Conservation (phyloP, 2,113 vertebrate species). For the Melanotaenia duboulayi region DNA sequence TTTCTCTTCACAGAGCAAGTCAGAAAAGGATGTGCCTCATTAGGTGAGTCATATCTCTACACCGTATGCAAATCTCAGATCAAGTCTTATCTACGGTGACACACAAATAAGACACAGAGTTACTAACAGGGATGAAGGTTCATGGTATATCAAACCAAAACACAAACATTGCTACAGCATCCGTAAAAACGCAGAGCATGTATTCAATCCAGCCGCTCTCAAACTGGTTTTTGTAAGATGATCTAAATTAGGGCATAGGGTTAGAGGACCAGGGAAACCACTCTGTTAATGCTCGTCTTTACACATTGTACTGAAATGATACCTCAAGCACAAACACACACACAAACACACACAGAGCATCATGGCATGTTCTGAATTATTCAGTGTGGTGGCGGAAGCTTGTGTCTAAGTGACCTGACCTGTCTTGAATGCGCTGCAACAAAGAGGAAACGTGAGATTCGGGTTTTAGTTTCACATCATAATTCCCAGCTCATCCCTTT, state of each 20-base stretch:
- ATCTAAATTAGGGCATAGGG: constrained; percentile 47
- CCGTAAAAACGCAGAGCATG: constrained; percentile 24
- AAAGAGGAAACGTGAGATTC: constrained; percentile 52
- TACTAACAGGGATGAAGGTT: constrained; percentile 3
- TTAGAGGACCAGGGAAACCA: constrained; percentile 52
- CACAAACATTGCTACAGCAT: constrained; percentile 15
- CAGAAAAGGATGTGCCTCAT: constrained; percentile 16
- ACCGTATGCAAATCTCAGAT: constrained; percentile 34
- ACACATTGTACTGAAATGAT: background rate
- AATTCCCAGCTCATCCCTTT: constrained; percentile 29
- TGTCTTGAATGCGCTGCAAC: constrained; percentile 36
- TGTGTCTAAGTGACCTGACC: constrained; percentile 51
- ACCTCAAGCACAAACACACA: background rate
- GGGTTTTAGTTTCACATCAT: constrained; percentile 32
- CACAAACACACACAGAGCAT: constrained; percentile 23
- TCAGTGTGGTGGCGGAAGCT: constrained; percentile 54
- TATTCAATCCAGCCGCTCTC: constrained; percentile 15
- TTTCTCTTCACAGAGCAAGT: constrained; percentile 11
- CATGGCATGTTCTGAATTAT: constrained; percentile 65
- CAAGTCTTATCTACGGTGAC: constrained; percentile 5
- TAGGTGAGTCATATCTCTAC: constrained; percentile 46
- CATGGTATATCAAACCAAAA: constrained; percentile 19
- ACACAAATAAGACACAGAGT: constrained; percentile 12
- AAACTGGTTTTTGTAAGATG: constrained; percentile 43
- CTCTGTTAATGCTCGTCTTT: constrained; percentile 19